Base-by-base conservation (phyloP, 2,797 vertebrate species). In the Epinephelus awoara region DNA sequence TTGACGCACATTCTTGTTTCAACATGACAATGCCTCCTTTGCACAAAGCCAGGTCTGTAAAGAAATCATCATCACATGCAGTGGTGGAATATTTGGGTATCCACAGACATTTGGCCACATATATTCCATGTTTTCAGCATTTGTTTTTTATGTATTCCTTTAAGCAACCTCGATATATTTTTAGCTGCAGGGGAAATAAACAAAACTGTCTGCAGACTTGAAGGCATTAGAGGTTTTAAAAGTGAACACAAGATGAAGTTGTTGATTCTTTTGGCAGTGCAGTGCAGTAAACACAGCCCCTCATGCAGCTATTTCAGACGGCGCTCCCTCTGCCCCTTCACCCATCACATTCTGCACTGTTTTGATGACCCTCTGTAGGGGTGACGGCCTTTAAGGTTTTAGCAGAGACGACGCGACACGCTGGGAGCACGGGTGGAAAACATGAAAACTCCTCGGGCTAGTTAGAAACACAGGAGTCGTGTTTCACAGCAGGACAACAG, bases 401-500 rank as follows among this genome's bases (percentile, higher is more conserved):
- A 83, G 72, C 52, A 56, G 65, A 68, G 77, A 64, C 23, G 77
- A 82, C 46, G 40, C 66, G 23, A 72, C 75, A 65, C 71, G 49
- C 77, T 18, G 57, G 71, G 70, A 64, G 68, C 56, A 62, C 29
- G 38, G 58, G 17, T 47, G 18, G 52, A 79, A 75, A 84, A 78
- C 67, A 81, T 70, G 44, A 80, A 69, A 74, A 52, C 52, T 72
- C 81, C 78, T 80, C 56, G 0, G 6, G 73, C 72, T 47, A 12
- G 46, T 72, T 58, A 61, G 77, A 83, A 64, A 80, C 52, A n/a
- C 62, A 25, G 78, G 90, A 80, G 77, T 93, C 75, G 9, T 67
- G 85, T 93, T 93, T 89, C 91, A 89, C 85, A 88, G 88, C 84
- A 66, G 88, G 77, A 73, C 83, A 75, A 75, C 84, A 91, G 84